These are phyloP conservation scores for Ovis aries DNA, from an alignment of 2,113 vertebrate genomes.

Conservation along the genomic window ARS-UI_Ramb_v3.0 NC_056054.1:14442501-14443000, in stretches of 20 bases:
- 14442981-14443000: neutral
- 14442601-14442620: neutral
- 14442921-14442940: neutral
- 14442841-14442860: neutral
- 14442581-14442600: neutral
- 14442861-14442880: neutral
- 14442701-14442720: neutral
- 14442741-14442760: neutral
- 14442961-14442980: neutral
- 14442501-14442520: neutral
- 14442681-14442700: neutral
- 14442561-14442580: neutral
- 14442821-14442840: neutral
- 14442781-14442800: neutral
- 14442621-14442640: neutral
- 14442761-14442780: neutral
- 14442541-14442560: neutral
- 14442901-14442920: neutral
- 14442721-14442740: neutral
- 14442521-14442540: too few relatives aligned
- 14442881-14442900: neutral
- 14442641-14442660: neutral
- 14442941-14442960: neutral
- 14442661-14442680: fast-evolving
- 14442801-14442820: neutral